Conservation (phyloP, 2,113 vertebrate genomes). For the Ancistrus triradiatus region DNA sequence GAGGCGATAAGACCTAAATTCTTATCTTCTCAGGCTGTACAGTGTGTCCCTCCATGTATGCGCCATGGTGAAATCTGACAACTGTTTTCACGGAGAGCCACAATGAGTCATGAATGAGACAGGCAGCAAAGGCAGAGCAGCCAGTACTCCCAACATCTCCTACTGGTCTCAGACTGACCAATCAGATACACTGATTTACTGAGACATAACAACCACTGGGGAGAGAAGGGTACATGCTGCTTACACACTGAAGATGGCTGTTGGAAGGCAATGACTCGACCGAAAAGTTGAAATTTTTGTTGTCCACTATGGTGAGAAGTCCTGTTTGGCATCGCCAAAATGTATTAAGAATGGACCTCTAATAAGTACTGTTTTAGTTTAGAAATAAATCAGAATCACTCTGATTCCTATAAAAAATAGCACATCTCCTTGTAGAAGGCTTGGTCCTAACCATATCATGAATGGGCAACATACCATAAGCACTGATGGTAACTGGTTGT, state of each 20-base stretch:
- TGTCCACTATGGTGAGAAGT: conserved; percentile 12
- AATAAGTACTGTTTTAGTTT: conserved; percentile 32
- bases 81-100: conserved; percentile 44
- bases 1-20: conserved; percentile 67
- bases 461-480: conserved; percentile 7
- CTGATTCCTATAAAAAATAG: conserved; percentile 19
- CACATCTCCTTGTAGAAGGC: conserved; percentile 15
- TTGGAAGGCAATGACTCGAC: neutral
- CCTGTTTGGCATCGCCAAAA: neutral
- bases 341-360: conserved; percentile 11
- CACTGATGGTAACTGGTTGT: too few relatives aligned
- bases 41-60: conserved; percentile 48
- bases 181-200: conserved; percentile 30
- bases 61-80: conserved; percentile 47
- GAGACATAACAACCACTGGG: conserved; percentile 7
- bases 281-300: neutral
- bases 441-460: conserved; percentile 8
- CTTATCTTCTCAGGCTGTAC: conserved; percentile 33
- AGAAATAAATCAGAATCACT: conserved; percentile 42
- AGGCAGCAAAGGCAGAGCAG: conserved; percentile 5
- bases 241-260: neutral
- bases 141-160: conserved; percentile 3
- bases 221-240: conserved; percentile 1
- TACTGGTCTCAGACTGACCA: conserved; percentile 25
- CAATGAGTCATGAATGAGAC: conserved; percentile 13